These are phyloP conservation scores for Chaetura pelagica DNA, from an alignment of 2,113 vertebrate genomes.

Conservation along the genomic window DNA sequence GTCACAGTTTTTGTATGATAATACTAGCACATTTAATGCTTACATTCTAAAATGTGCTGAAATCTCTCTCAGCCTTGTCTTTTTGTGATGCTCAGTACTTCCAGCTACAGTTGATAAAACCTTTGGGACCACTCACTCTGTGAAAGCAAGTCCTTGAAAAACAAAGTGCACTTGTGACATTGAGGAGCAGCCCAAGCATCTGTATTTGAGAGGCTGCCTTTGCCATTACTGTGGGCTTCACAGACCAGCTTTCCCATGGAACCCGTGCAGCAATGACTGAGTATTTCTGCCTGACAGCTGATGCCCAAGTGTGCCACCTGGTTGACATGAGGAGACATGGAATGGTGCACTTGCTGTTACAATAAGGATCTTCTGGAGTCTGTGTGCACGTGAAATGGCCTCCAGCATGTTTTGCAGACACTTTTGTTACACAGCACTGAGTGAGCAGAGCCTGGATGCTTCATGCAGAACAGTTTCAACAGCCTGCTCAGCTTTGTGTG, in stretches of 20 bases:
- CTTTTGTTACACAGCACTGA: background rate
- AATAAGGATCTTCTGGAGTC: background rate
- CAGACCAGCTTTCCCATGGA: background rate
- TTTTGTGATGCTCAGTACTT: background rate
- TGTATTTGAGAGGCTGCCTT: background rate
- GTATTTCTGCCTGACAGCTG: background rate
- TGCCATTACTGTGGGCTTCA: background rate
- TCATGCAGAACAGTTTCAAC: accelerated
- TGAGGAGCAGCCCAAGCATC: background rate
- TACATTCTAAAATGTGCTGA: background rate
- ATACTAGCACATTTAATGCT: background rate
- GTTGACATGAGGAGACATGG: background rate
- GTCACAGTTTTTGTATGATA: background rate
- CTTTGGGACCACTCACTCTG: accelerated
- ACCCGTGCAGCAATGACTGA: background rate
- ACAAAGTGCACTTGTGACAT: background rate
- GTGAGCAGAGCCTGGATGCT: background rate
- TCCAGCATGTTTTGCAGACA: background rate
- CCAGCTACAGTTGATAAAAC: background rate
- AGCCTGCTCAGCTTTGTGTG: background rate
- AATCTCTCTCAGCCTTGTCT: background rate
- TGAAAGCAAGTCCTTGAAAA: background rate
- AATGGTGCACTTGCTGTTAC: background rate
- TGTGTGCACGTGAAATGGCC: background rate
- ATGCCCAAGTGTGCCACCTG: background rate